Conservation (phyloP, 2,797 vertebrate genomes). For the Poeciliopsis presidionis region DNA sequence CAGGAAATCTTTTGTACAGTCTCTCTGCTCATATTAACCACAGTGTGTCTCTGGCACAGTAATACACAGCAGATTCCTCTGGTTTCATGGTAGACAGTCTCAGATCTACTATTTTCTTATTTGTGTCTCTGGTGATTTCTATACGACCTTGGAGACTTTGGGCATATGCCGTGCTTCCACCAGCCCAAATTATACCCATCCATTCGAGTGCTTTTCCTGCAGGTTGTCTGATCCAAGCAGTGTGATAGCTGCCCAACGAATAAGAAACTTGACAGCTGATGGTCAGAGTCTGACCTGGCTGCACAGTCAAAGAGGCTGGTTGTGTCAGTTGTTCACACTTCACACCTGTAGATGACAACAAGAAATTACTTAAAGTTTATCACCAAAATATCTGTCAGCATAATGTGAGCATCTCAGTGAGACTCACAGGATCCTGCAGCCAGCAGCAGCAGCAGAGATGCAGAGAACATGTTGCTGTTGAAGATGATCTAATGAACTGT, state of each 20-base stretch:
- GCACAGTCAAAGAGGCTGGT: background rate
- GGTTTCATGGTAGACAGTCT: slow-evolving; percentile 15
- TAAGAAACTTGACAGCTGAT: background rate
- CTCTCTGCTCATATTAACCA: background rate
- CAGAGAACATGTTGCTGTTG: slow-evolving; percentile 36
- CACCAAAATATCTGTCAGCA: background rate
- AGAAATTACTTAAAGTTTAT: background rate
- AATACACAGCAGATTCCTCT: slow-evolving; percentile 25
- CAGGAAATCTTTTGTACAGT: background rate
- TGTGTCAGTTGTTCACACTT: background rate
- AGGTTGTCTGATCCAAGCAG: background rate
- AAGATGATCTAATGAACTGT: background rate
- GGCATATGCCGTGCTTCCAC: rapidly evolving
- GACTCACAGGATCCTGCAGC: slow-evolving; percentile 47
- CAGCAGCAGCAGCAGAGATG: slow-evolving; percentile 49
- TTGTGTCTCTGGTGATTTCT: background rate
- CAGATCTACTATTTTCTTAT: background rate
- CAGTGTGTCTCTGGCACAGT: background rate
- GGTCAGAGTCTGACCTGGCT: background rate
- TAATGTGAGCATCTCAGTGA: slow-evolving; percentile 5
- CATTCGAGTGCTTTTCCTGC: background rate
- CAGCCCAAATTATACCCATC: background rate
- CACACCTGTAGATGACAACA: background rate
- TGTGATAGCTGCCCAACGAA: background rate
- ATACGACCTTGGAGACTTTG: background rate